Evolutionary conservation across 2,113 vertebrate species (phyloP).

Genomic region (Hystrix brachyura): DNA sequence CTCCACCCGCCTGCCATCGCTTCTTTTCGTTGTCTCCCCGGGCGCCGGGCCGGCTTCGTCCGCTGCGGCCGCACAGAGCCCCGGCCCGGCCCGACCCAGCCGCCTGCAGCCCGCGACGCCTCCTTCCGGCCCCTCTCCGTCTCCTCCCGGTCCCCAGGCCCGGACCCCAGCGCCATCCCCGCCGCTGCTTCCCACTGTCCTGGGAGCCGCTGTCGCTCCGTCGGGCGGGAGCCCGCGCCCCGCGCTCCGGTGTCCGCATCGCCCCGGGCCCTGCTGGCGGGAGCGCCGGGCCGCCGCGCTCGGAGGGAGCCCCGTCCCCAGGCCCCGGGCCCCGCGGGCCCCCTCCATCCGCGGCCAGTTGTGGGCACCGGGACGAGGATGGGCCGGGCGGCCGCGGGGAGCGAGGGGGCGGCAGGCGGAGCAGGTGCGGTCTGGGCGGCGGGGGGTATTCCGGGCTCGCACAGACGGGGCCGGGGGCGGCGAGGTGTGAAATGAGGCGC

Average conservation of each 20-base stretch:
- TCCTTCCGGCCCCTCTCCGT: too few relatives aligned
- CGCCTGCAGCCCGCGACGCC: not conserved
- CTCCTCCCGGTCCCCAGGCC: not conserved
- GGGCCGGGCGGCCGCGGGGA: slow-evolving; percentile 11
- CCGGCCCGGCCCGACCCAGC: not conserved
- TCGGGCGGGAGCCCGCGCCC: slow-evolving; percentile 32
- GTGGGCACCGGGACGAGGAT: not conserved
- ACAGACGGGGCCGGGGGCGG: slow-evolving; percentile 85
- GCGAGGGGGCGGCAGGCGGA: slow-evolving; percentile 74
- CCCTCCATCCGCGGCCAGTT: slow-evolving; percentile 46
- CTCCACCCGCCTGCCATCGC: not conserved
- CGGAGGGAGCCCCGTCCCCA: not conserved
- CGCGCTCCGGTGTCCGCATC: slow-evolving; percentile 24
- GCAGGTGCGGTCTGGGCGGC: slow-evolving; percentile 84
- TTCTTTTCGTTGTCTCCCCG: slow-evolving; percentile 29
- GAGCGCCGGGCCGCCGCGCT: not conserved
- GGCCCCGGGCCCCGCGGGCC: not conserved
- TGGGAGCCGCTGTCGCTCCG: slow-evolving; percentile 46
- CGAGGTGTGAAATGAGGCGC: slow-evolving; percentile 84
- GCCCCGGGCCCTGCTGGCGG: not conserved
- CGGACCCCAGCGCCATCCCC: not conserved
- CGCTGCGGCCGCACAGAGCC: not conserved
- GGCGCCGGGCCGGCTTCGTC: not conserved
- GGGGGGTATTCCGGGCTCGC: slow-evolving; percentile 83
- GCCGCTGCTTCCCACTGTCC: not conserved